phyloP scores from a whole-genome alignment of 2,797 vertebrate species.

The Cetoscarus ocellatus region DNA sequence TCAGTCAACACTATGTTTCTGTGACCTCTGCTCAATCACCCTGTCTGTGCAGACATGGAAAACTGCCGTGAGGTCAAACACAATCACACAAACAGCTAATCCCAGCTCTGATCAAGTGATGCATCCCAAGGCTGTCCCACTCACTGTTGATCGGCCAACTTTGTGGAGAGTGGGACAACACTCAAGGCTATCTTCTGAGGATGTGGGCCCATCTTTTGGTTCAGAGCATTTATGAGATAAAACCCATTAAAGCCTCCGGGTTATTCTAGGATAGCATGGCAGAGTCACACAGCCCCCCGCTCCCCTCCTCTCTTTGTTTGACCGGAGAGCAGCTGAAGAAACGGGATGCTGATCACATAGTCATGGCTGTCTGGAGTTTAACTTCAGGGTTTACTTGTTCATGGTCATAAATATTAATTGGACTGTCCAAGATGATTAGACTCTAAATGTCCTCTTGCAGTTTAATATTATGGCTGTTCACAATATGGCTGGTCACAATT shows the following conservation, averaged over 20 bases:
- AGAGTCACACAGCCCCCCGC: background rate
- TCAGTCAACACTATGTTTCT: too few relatives aligned
- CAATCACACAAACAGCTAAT: slow-evolving; percentile 15
- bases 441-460: background rate
- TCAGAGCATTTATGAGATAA: slow-evolving; percentile 38
- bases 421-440: background rate
- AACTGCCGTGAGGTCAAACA: slow-evolving; percentile 28
- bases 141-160: slow-evolving; percentile 1
- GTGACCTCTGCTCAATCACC: slow-evolving; percentile 10
- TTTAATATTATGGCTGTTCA: slow-evolving; percentile 3
- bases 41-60: slow-evolving; percentile 5
- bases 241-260: slow-evolving; percentile 24
- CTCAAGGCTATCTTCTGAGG: slow-evolving; percentile 38
- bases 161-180: slow-evolving; percentile 24
- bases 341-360: slow-evolving; percentile 11
- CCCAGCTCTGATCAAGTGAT: slow-evolving; percentile 32
- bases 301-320: background rate
- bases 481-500: slow-evolving; percentile 6
- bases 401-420: slow-evolving; percentile 21
- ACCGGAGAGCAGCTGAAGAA: slow-evolving; percentile 1
- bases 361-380: slow-evolving; percentile 6
- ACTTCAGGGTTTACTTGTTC: slow-evolving; percentile 12
- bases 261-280: slow-evolving; percentile 21
- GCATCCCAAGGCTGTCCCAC: slow-evolving; percentile 27
- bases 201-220: slow-evolving; percentile 30